Evolutionary conservation across 2,797 vertebrate genomes (phyloP).

Genomic region (Gymnocypris eckloni): DNA sequence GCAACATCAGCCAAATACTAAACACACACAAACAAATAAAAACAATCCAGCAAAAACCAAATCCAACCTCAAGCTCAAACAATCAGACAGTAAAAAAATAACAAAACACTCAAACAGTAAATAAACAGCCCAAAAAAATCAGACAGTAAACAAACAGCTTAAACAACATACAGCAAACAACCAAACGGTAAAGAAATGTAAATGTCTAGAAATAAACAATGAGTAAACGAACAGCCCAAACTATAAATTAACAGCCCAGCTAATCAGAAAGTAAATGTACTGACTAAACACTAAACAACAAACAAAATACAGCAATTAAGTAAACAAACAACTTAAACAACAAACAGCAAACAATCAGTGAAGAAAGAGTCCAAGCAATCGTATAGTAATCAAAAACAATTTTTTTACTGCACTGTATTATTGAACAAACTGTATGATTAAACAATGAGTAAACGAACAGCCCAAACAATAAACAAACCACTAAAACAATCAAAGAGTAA

Average conservation of each 20-base stretch:
- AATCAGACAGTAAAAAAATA: constrained; percentile 3
- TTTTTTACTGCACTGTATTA: not conserved
- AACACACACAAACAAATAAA: not conserved
- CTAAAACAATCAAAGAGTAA: not conserved
- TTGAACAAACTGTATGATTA: not conserved
- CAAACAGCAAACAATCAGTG: not conserved
- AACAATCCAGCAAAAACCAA: not conserved
- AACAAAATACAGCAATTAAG: not conserved
- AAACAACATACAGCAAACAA: not conserved
- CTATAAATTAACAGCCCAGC: too few species aligned
- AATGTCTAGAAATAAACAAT: not conserved
- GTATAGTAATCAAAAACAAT: not conserved
- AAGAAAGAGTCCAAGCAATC: not conserved
- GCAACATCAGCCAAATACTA: not conserved
- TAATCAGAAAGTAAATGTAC: not conserved
- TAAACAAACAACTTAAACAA: not conserved
- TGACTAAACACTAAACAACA: not conserved
- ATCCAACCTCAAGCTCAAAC: not conserved
- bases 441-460: not conserved
- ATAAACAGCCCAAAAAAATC: not conserved
- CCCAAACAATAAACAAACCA: not conserved
- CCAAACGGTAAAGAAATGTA: not conserved
- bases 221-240: not conserved
- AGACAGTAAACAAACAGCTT: not conserved
- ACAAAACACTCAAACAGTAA: not conserved